Percentiles rank a stretch among this genome's conserved stretches.
These are phyloP conservation scores for Chrysemys picta DNA, from an alignment of 2,113 vertebrate genomes.

Conservation along the genomic window DNA sequence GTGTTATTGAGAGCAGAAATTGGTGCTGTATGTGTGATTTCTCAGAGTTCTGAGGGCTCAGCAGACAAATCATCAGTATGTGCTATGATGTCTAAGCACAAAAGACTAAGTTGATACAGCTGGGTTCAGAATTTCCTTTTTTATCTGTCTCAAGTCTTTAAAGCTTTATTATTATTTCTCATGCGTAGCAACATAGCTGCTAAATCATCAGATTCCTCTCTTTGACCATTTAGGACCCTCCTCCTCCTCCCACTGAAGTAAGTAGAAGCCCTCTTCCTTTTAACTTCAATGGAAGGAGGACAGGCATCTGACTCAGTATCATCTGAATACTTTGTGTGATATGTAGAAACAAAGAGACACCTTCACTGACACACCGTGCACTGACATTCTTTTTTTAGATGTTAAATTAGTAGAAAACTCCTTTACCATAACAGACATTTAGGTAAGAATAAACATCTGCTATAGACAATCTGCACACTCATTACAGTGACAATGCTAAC, in stretches of 20 bases:
- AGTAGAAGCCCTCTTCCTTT: not conserved
- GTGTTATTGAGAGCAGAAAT: not conserved
- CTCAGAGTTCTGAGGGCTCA: not conserved
- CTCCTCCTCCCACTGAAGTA: not conserved
- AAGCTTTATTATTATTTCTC: not conserved
- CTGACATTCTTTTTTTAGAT: not conserved
- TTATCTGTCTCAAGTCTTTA: not conserved
- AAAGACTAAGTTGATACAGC: not conserved
- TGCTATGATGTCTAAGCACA: not conserved
- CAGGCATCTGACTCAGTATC: not conserved
- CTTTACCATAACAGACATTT: not conserved
- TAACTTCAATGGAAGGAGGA: not conserved
- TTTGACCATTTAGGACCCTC: not conserved
- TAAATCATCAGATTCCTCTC: not conserved
- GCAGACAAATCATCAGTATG: not conserved
- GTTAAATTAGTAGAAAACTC: not conserved
- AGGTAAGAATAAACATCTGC: not conserved
- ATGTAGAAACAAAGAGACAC: not conserved
- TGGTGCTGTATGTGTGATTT: not conserved
- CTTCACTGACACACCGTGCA: not conserved
- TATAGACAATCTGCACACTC: not conserved
- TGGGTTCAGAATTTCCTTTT: not conserved
- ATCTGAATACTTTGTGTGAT: not conserved
- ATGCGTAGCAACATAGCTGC: not conserved
- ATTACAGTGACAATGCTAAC: not conserved